These are phyloP conservation scores for Blastobasis adustella DNA, from an alignment of 2,888 invertebrate species.

Conservation along the genomic window DNA sequence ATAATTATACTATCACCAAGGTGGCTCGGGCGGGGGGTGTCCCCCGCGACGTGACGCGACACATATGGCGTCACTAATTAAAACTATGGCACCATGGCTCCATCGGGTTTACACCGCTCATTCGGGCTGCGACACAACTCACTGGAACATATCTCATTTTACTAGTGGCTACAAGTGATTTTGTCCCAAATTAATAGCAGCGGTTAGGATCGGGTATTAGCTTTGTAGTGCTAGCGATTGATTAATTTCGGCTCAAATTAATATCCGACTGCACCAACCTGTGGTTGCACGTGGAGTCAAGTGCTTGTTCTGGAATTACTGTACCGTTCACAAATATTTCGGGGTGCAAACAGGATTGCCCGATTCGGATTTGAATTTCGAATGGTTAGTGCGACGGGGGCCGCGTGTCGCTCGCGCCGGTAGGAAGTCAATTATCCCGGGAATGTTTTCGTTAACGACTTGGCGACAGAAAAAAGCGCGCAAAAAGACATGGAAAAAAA, in stretches of 20 bases:
- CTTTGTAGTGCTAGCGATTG: not conserved
- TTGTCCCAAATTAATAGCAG: too few relatives aligned
- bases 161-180: too few relatives aligned
- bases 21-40: conserved; percentile 33
- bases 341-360: not conserved
- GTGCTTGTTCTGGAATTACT: too few relatives aligned
- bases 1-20: conserved; percentile 66
- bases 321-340: not conserved
- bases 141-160: too few relatives aligned
- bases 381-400: not conserved
- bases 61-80: conserved; percentile 69
- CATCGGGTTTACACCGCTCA: conserved; percentile 10
- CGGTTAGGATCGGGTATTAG: not conserved
- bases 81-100: conserved; percentile 28
- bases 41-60: conserved; percentile 58
- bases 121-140: not conserved
- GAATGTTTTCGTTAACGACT: conserved; percentile 26
- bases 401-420: conserved; percentile 12
- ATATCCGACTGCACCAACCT: too few relatives aligned
- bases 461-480: conserved; percentile 20
- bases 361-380: too few relatives aligned
- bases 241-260: not conserved
- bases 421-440: conserved; percentile 36
- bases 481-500: conserved; percentile 13
- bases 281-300: too few relatives aligned